Evolutionary conservation across 2,888 invertebrate species (phyloP), one percentile per base, ranked within the genome.

Genomic region (Teleiodes luculella): DNA sequence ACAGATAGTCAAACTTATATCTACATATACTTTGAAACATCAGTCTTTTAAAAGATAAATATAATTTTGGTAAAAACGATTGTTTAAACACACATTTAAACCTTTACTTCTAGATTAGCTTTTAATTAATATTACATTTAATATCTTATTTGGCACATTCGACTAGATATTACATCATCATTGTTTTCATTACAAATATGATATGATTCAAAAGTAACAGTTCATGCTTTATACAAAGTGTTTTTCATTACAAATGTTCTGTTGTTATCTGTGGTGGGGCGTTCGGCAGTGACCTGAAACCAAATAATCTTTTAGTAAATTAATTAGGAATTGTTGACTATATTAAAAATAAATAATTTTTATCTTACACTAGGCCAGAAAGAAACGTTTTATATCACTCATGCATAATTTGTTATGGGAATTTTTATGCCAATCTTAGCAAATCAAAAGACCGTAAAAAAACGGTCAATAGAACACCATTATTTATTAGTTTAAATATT

Each of bases 221-320:
- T 14, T 31, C 31, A 16, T 30, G 41, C 16, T 51, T 36, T 50
- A 37, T 50, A 39, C 30, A 37, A 46, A 46, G 31, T 46, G 3
- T 14, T 31, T 50, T 50, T 20, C n/a, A n/a, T n/a, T 33, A 4
- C 6, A 13, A 20, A 33, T 3, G 31, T 70, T 68, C 59, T 70
- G 62, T 72, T 74, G 83, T 80, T 86, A 87, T 80, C 85, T 86
- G 63, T 85, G 86, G 56, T 89, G 88, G 8, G 88, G 87, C 0
- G 87, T 87, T 16, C 88, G 78, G 67, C 88, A 89, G 60, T 86
- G 87, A 41, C 88, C 88, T 89, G 86, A 36, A 79, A 85, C 53
- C 65, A 55, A 28, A 41, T 4, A n/a, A 2, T 3, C 5, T 13
- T 13, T 43, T 41, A 41, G 37, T 41, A 13, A 8, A 11, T 6